These are phyloP conservation scores for Poecilia latipinna DNA, from an alignment of 2,113 vertebrate genomes.

Conservation along the genomic window DNA sequence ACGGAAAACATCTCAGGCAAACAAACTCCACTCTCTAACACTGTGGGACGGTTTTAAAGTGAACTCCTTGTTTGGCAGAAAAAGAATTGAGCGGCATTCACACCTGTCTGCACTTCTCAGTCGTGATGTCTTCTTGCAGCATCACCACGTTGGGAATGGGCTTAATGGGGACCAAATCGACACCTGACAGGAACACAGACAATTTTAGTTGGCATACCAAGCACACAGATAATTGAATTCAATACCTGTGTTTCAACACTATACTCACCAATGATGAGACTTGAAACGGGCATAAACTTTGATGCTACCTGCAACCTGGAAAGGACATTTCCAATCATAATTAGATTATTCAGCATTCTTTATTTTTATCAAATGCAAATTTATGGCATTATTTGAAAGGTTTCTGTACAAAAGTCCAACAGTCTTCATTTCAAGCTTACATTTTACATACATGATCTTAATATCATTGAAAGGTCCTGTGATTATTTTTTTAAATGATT, in stretches of 20 bases:
- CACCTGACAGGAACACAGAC: constrained; percentile 76
- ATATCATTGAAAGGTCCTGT: too few relatives aligned
- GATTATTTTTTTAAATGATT: too few relatives aligned
- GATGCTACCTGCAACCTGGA: constrained; percentile 94
- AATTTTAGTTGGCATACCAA: background rate
- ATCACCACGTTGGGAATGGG: constrained; percentile 91
- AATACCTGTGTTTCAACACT: background rate
- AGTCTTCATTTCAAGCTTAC: too few relatives aligned
- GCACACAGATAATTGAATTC: background rate
- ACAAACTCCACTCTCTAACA: background rate
- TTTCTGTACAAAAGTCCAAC: background rate
- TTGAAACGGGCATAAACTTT: constrained; percentile 98
- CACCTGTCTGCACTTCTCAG: constrained; percentile 93
- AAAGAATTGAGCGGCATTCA: background rate
- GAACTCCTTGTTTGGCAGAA: background rate
- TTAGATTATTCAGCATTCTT: background rate
- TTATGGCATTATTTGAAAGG: background rate
- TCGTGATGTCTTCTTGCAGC: constrained; percentile 96
- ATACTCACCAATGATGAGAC: constrained; percentile 93
- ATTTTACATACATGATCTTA: too few relatives aligned
- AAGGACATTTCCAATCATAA: background rate
- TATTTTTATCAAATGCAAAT: background rate
- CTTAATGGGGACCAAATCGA: constrained; percentile 94
- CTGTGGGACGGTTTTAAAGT: background rate
- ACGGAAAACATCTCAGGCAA: background rate